These are phyloP conservation scores for Ceyx melanurus DNA, from an alignment of 2,113 vertebrate genomes.

Conservation along the genomic window DNA sequence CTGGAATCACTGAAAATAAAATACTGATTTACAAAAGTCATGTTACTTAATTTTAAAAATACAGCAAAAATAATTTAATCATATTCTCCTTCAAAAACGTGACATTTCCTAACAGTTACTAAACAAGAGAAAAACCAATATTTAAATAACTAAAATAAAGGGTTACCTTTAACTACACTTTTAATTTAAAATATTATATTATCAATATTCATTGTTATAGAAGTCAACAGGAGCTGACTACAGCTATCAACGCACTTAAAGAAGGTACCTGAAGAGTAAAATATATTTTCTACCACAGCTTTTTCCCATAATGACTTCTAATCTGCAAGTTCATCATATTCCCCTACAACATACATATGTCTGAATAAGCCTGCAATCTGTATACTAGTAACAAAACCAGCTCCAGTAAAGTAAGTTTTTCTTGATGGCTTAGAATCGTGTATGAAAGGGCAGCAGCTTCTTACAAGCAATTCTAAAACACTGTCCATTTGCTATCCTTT, in stretches of 20 bases:
- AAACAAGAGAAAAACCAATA: not conserved
- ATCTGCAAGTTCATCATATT: not conserved
- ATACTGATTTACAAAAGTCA: not conserved
- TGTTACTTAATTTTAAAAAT: not conserved
- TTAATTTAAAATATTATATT: not conserved
- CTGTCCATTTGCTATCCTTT: conserved; percentile 36
- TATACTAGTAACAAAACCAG: not conserved
- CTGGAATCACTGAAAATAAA: not conserved
- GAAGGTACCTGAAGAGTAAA: not conserved
- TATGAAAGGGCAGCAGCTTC: conserved; percentile 9
- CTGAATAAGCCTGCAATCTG: not conserved
- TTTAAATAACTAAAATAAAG: not conserved
- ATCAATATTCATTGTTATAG: not conserved
- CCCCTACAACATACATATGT: not conserved
- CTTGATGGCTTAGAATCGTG: not conserved
- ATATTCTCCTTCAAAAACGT: not conserved
- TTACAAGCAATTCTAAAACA: conserved; percentile 15
- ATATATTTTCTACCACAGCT: not conserved
- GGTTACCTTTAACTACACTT: not conserved
- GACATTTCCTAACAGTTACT: not conserved
- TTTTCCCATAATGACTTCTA: not conserved
- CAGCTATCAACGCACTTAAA: not conserved
- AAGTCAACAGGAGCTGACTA: not conserved
- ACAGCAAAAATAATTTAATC: not conserved
- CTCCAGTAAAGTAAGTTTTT: not conserved